These are phyloP conservation scores for Hydropsyche betteni DNA, from an alignment of 2,888 invertebrate species.

Conservation along the genomic window DNA sequence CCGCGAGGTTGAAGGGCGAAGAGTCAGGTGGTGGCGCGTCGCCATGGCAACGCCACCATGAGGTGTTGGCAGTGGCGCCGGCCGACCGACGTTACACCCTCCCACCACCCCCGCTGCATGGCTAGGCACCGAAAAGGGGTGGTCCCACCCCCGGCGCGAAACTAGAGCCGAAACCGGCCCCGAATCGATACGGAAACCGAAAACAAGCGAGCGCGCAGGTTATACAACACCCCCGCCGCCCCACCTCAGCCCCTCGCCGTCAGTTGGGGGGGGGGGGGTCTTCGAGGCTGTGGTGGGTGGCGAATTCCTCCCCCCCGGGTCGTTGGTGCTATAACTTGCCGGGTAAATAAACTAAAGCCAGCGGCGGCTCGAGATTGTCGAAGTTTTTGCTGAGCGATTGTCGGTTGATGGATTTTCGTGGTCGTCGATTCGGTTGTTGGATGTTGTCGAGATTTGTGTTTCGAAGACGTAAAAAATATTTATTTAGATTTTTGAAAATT, in stretches of 20 bases:
- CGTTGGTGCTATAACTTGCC: conserved; percentile 26
- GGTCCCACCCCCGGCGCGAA: conserved; percentile 26
- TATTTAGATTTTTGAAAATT: too few species aligned
- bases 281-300: too few species aligned
- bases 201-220: conserved; percentile 35
- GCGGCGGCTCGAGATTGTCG: conserved; percentile 5
- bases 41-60: conserved; percentile 69
- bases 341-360: conserved; percentile 34
- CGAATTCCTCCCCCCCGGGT: neutral
- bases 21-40: conserved; percentile 66
- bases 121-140: neutral
- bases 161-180: conserved; percentile 30
- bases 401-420: too few species aligned
- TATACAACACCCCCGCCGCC: conserved; percentile 23
- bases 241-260: neutral
- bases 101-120: conserved; percentile 9
- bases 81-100: conserved; percentile 60
- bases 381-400: neutral
- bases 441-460: neutral
- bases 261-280: too few species aligned
- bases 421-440: neutral
- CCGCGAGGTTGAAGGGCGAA: conserved; percentile 55
- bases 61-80: conserved; percentile 68
- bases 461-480: neutral
- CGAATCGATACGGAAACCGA: conserved; percentile 32